A percentile compares a stretch with the other conserved stretches of the same genome.
phyloP scores from a whole-genome alignment of 2,888 invertebrate species.

The Abrostola triplasia region DNA sequence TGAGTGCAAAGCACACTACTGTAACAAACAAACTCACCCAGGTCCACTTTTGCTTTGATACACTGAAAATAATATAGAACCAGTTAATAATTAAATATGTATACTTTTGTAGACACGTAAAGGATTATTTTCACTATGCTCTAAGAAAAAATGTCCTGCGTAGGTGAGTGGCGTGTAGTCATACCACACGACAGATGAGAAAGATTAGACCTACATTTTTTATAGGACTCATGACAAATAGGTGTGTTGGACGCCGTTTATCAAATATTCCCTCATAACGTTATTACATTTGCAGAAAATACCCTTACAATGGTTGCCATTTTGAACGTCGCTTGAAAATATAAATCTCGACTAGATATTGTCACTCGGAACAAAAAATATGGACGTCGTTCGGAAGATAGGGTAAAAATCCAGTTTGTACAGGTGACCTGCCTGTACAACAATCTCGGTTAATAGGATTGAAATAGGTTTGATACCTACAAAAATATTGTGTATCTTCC shows the following conservation, averaged over 20 bases:
- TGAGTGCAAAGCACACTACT: slow-evolving; percentile 70
- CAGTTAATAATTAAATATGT: slow-evolving; percentile 57
- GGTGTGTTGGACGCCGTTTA: slow-evolving; percentile 1
- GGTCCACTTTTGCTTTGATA: slow-evolving; percentile 83
- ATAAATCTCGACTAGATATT: slow-evolving; percentile 9
- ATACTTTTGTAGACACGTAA: slow-evolving; percentile 11
- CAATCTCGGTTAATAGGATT: background rate
- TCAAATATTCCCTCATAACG: slow-evolving; percentile 4
- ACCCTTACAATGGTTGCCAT: slow-evolving; percentile 11
- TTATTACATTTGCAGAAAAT: background rate
- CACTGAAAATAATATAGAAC: slow-evolving; percentile 83
- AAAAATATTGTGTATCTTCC: too few relatives aligned
- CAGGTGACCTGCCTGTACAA: slow-evolving; percentile 10
- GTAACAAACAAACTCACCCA: slow-evolving; percentile 78
- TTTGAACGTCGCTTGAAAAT: slow-evolving; percentile 12
- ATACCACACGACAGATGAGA: background rate
- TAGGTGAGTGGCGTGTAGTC: slow-evolving; percentile 35
- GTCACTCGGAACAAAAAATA: slow-evolving; percentile 4
- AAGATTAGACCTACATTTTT: slow-evolving; percentile 13
- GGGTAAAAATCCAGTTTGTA: slow-evolving; percentile 10
- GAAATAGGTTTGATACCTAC: background rate
- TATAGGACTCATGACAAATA: background rate
- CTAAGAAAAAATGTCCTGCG: slow-evolving; percentile 50
- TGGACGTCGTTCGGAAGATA: slow-evolving; percentile 7
- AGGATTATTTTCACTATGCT: slow-evolving; percentile 36